Evolutionary conservation across 2,113 vertebrate genomes (phyloP).

Genomic region (Ictidomys tridecemlineatus): DNA sequence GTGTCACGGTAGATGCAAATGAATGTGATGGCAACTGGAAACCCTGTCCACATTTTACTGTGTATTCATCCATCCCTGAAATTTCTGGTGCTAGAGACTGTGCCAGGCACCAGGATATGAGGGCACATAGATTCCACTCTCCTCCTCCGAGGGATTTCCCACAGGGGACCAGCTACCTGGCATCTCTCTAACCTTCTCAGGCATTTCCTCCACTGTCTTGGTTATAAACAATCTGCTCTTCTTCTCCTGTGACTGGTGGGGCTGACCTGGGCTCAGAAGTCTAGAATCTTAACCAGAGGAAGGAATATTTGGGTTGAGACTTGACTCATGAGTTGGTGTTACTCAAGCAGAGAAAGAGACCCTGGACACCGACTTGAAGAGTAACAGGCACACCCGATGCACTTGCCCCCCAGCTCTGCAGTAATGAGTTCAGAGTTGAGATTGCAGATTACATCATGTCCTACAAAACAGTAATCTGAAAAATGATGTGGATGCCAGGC

Average conservation of each 20-base stretch:
- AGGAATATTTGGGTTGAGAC: neutral
- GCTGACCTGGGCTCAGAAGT: neutral
- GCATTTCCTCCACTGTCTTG: neutral
- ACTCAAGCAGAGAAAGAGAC: neutral
- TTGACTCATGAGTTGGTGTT: neutral
- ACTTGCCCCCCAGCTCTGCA: neutral
- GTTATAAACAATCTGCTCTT: neutral
- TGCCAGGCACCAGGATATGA: fast-evolving
- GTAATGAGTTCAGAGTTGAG: neutral
- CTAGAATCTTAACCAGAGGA: constrained; percentile 4
- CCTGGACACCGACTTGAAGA: neutral
- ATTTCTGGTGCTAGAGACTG: neutral
- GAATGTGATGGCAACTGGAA: fast-evolving
- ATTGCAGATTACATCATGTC: neutral
- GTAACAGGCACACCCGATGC: fast-evolving
- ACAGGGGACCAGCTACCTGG: neutral
- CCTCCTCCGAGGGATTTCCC: neutral
- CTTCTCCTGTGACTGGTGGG: neutral
- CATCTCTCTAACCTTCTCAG: neutral
- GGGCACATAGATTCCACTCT: neutral
- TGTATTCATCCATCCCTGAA: fast-evolving
- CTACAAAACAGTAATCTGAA: too few relatives aligned
- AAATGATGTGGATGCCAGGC: too few relatives aligned
- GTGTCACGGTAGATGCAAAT: neutral
- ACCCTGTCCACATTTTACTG: neutral